Evolutionary conservation across 2,113 vertebrate genomes (phyloP).

Genomic region (Ptilorrhoa leucosticta): DNA sequence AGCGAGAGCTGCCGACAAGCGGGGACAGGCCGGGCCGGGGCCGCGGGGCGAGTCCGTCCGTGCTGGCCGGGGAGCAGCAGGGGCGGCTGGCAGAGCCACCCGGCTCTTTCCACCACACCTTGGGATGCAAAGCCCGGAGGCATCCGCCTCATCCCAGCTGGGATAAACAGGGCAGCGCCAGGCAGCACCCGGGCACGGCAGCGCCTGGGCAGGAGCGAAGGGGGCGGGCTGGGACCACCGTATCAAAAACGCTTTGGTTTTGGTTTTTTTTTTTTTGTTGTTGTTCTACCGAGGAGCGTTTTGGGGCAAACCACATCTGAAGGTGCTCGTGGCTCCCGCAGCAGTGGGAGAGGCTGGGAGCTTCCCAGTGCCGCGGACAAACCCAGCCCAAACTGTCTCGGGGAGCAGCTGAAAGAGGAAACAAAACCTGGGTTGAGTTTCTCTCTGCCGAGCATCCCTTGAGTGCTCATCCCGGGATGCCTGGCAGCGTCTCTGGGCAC

Average conservation of each 20-base stretch:
- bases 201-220: background rate
- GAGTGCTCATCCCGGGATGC: background rate
- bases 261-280: background rate
- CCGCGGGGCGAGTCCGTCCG: background rate
- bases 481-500: background rate
- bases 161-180: background rate
- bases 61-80: background rate
- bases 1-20: background rate
- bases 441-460: background rate
- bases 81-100: background rate
- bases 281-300: background rate
- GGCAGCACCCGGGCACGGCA: background rate
- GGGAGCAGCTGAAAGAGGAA: constrained; percentile 13
- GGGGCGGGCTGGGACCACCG: background rate
- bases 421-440: background rate
- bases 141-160: background rate
- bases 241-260: background rate
- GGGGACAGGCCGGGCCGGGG: background rate
- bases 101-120: background rate
- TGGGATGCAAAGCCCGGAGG: background rate
- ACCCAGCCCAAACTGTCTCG: background rate
- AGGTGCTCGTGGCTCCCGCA: background rate
- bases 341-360: background rate
- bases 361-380: background rate
- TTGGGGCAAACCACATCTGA: constrained; percentile 31